phyloP scores from a whole-genome alignment of 2,113 vertebrate genomes.

The Heptranchias perlo region DNA sequence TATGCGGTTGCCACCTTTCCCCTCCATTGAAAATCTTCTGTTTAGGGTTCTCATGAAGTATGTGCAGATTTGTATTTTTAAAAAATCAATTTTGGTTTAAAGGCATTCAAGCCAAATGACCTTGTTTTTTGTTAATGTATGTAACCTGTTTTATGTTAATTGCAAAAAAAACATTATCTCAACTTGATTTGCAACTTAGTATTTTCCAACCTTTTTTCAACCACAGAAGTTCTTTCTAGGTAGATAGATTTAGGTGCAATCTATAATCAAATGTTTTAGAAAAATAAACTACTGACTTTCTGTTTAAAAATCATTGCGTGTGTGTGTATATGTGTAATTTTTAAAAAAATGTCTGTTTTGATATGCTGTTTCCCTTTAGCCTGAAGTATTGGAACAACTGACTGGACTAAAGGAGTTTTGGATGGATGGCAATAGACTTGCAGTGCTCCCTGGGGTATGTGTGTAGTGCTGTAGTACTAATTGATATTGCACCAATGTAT shows the following conservation, averaged over 20 bases:
- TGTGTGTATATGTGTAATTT: background rate
- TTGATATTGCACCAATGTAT: background rate
- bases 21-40: background rate
- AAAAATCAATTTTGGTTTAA: background rate
- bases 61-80: background rate
- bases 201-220: background rate
- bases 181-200: background rate
- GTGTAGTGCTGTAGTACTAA: background rate
- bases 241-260: background rate
- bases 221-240: background rate
- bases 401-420: conserved; percentile 91
- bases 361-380: conserved; percentile 57
- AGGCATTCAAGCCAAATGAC: background rate
- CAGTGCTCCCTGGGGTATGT: conserved; percentile 90
- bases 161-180: background rate
- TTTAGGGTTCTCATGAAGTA: background rate
- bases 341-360: background rate
- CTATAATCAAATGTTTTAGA: background rate
- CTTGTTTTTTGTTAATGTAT: background rate
- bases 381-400: conserved; percentile 96
- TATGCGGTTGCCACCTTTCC: background rate
- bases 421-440: conserved; percentile 94
- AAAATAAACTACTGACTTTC: background rate
- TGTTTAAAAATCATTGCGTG: background rate
- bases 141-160: background rate